Evolutionary conservation across 2,888 invertebrate species (phyloP).

Genomic region (Altica lythri): DNA sequence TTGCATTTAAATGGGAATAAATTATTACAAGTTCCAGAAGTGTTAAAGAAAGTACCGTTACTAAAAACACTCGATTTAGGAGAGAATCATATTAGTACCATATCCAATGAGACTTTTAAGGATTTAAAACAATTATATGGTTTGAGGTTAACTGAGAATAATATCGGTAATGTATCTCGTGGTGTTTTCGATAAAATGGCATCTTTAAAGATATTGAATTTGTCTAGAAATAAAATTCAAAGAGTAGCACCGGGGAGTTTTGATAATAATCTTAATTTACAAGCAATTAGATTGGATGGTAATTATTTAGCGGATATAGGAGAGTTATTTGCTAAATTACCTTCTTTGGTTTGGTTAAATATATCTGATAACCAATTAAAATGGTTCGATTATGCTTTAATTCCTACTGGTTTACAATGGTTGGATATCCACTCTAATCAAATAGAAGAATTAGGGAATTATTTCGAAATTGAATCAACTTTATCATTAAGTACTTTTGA

Average conservation of each 20-base stretch:
- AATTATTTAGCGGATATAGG: constrained; percentile 80
- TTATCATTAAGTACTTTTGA: constrained; percentile 80
- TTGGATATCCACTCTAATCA: constrained; percentile 84
- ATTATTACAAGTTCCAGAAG: constrained; percentile 74
- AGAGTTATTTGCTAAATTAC: constrained; percentile 78
- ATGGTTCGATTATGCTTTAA: constrained; percentile 84
- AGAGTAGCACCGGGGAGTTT: constrained; percentile 78
- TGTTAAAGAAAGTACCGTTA: constrained; percentile 73
- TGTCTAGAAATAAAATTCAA: constrained; percentile 82
- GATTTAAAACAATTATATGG: constrained; percentile 81
- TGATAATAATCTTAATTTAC: constrained; percentile 75
- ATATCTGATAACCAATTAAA: constrained; percentile 83
- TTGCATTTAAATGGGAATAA: constrained; percentile 83
- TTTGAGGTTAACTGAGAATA: constrained; percentile 82
- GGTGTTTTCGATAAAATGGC: constrained; percentile 80
- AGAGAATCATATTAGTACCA: constrained; percentile 79
- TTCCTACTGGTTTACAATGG: constrained; percentile 83
- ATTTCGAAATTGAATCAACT: constrained; percentile 81
- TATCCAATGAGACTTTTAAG: constrained; percentile 80
- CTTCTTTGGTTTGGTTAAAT: constrained; percentile 82
- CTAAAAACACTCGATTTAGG: constrained; percentile 82
- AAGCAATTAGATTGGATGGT: constrained; percentile 80
- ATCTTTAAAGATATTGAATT: constrained; percentile 78
- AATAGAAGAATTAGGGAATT: constrained; percentile 82
- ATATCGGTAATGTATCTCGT: constrained; percentile 77